These are phyloP conservation scores for Antigone vipio DNA, from an alignment of 2,113 vertebrate species.

Conservation along the genomic window DNA sequence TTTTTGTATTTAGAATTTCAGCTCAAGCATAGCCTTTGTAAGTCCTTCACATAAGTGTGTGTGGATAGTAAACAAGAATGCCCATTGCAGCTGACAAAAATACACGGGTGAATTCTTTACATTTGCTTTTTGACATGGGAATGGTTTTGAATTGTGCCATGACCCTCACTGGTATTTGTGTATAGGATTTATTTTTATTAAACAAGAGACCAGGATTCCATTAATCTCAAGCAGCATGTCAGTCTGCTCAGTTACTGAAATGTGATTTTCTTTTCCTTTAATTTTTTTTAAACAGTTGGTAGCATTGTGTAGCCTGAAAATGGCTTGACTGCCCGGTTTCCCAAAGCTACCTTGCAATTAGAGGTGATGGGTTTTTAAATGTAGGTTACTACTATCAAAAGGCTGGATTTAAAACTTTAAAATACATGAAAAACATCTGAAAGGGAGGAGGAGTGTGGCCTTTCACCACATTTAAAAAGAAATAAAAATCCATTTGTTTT, in stretches of 20 bases:
- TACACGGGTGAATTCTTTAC: background rate
- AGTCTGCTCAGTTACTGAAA: background rate
- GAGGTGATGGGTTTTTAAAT: background rate
- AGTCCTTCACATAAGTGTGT: background rate
- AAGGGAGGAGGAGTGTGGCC: background rate
- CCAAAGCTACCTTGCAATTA: background rate
- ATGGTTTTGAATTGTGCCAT: background rate
- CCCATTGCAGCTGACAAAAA: background rate
- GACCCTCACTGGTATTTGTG: background rate
- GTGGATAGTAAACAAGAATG: background rate
- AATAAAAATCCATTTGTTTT: background rate
- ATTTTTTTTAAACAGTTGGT: background rate
- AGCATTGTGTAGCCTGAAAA: background rate
- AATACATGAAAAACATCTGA: background rate
- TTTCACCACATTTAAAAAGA: background rate
- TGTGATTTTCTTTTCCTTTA: background rate
- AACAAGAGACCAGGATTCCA: background rate
- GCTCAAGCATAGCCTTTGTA: background rate
- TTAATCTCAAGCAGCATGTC: background rate
- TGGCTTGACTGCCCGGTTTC: background rate
- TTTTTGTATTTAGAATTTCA: background rate
- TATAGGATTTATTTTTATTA: background rate
- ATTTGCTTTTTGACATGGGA: background rate
- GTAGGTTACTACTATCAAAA: background rate
- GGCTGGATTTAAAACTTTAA: background rate